These are phyloP conservation scores for Pachydiplax longipennis DNA, from an alignment of 2,888 invertebrate genomes.

Conservation along the genomic window DNA sequence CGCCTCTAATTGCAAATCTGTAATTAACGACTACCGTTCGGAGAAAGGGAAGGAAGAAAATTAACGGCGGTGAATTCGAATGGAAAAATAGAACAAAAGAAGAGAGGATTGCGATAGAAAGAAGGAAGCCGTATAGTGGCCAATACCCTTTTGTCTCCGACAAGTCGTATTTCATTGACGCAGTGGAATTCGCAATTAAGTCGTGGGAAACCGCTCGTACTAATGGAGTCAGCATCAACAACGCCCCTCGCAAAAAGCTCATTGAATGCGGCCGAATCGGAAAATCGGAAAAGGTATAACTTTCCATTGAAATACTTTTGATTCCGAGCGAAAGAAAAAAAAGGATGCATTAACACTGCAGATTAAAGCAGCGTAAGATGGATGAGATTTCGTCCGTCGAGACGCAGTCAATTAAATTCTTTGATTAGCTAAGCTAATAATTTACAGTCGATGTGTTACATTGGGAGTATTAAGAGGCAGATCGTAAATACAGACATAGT, in stretches of 20 bases:
- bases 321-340: neutral
- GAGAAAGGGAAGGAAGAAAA: neutral
- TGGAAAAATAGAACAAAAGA: neutral
- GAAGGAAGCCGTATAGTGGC: conserved; percentile 3
- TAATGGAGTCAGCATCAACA: conserved; percentile 18
- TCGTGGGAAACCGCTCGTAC: conserved; percentile 6
- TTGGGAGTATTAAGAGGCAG: neutral
- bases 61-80: neutral
- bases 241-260: neutral
- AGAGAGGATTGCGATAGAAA: neutral
- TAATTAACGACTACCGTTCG: too few relatives aligned
- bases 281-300: neutral
- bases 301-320: neutral
- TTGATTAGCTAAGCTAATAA: too few relatives aligned
- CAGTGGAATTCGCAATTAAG: conserved; percentile 34
- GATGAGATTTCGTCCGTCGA: neutral
- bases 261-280: neutral
- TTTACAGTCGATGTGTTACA: too few relatives aligned
- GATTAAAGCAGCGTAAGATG: neutral
- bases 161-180: conserved; percentile 36
- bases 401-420: too few relatives aligned
- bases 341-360: too few relatives aligned
- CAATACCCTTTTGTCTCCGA: conserved; percentile 38
- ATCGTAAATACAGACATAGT: neutral
- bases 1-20: too few relatives aligned